phyloP scores from a whole-genome alignment of 2,797 vertebrate genomes.

The Aeoliscus strigatus region DNA sequence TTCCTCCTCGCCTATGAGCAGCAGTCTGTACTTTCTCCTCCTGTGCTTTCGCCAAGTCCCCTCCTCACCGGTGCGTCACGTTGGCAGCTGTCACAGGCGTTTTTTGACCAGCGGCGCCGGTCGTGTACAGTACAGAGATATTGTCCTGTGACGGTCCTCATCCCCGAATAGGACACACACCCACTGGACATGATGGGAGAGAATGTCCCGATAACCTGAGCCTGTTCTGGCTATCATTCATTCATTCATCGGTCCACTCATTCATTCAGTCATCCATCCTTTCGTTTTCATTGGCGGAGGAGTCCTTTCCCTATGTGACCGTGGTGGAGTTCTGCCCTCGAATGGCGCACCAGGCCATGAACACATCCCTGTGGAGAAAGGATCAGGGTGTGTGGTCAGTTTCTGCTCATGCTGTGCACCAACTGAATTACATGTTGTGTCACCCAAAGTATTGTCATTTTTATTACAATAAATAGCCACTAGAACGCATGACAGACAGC shows the following conservation, averaged over 20 bases:
- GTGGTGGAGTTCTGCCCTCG: slow-evolving; percentile 82
- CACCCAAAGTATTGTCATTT: too few species aligned
- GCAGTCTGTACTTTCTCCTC: slow-evolving; percentile 10
- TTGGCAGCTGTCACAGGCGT: not conserved
- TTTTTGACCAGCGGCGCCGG: not conserved
- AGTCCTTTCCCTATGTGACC: slow-evolving; percentile 64
- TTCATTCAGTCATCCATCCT: slow-evolving; percentile 9
- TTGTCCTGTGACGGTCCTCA: not conserved
- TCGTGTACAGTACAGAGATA: not conserved
- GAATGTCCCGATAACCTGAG: slow-evolving; percentile 41
- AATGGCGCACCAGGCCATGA: slow-evolving; percentile 87
- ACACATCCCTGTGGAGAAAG: slow-evolving; percentile 79
- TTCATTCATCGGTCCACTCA: not conserved
- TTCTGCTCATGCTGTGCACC: too few species aligned
- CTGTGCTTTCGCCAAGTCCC: not conserved
- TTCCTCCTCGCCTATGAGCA: not conserved
- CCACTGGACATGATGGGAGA: slow-evolving; percentile 7
- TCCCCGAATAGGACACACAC: not conserved
- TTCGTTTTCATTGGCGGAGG: slow-evolving; percentile 16
- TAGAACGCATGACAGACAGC: too few species aligned
- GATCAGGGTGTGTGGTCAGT: too few species aligned
- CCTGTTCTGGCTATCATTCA: slow-evolving; percentile 13
- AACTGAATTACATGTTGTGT: too few species aligned
- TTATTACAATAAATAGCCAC: too few species aligned
- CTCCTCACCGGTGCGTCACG: not conserved